Percentiles rank a stretch among this genome's conserved stretches.
These are phyloP conservation scores for Pemphigus obesinymphae DNA, from an alignment of 1,140 invertebrate species.

Conservation along the genomic window DNA sequence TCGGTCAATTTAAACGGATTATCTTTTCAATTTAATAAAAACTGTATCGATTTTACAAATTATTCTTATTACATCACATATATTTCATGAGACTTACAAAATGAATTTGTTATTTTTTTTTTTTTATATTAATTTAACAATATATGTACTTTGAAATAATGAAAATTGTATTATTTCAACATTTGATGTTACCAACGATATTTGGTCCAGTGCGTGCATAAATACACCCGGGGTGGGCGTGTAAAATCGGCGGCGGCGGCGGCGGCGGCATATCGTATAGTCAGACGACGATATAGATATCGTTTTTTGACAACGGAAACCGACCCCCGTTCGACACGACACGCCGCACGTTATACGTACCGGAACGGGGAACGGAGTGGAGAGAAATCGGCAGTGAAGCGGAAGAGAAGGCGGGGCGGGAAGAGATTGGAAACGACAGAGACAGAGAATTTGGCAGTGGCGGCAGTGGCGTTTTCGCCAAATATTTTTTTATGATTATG, in stretches of 20 bases:
- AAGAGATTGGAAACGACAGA: not conserved
- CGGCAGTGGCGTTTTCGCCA: conserved; percentile 21
- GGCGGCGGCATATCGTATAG: not conserved
- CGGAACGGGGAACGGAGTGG: not conserved
- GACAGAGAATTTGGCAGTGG: not conserved
- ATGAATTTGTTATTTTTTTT: no score
- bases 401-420: not conserved
- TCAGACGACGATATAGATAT: not conserved
- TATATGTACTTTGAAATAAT: no score
- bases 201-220: not conserved
- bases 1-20: no score
- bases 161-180: no score
- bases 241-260: not conserved
- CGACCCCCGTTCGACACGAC: not conserved
- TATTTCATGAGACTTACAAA: no score
- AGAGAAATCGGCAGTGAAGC: not conserved
- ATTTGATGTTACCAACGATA: no score
- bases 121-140: no score
- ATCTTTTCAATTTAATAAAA: no score
- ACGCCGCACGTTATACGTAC: not conserved
- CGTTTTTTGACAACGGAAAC: conserved; percentile 39
- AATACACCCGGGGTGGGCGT: not conserved
- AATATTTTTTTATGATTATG: conserved; percentile 2
- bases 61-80: no score
- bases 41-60: no score